Evolutionary conservation across 2,113 vertebrate species (phyloP).

Genomic region (Nibea coibor): DNA sequence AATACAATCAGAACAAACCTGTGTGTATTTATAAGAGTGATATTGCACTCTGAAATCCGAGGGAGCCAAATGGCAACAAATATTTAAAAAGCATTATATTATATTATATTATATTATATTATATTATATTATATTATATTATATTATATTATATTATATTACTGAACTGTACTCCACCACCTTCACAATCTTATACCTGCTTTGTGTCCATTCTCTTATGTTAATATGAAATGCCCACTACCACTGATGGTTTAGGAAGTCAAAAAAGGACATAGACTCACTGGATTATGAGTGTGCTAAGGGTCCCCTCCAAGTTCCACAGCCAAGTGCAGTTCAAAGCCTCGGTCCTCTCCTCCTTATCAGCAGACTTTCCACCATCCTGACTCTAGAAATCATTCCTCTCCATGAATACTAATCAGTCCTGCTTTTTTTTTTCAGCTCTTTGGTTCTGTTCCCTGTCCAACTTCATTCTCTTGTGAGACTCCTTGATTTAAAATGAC

Average conservation of each 20-base stretch:
- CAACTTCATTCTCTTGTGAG: slow-evolving; percentile 21
- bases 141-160: too few relatives aligned
- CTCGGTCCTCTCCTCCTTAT: not conserved
- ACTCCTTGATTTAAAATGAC: slow-evolving; percentile 37
- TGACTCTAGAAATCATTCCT: not conserved
- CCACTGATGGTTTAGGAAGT: not conserved
- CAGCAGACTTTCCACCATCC: not conserved
- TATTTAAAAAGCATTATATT: too few relatives aligned
- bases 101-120: too few relatives aligned
- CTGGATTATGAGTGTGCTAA: not conserved
- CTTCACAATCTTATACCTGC: too few relatives aligned
- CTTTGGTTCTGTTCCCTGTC: not conserved
- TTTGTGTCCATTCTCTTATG: not conserved
- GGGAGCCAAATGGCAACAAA: too few relatives aligned
- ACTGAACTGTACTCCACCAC: too few relatives aligned
- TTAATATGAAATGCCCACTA: not conserved
- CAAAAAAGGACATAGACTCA: not conserved
- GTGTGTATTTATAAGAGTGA: too few relatives aligned
- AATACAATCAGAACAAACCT: too few relatives aligned
- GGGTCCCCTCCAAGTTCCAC: not conserved
- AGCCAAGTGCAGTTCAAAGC: not conserved
- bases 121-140: too few relatives aligned
- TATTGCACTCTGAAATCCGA: too few relatives aligned
- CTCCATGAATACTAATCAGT: not conserved
- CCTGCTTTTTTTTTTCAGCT: not conserved